Evolutionary conservation across 92 coral and sea anemone species (phyloP), one percentile per base, ranked within the genome.

Genomic region (Siderastrea siderea): DNA sequence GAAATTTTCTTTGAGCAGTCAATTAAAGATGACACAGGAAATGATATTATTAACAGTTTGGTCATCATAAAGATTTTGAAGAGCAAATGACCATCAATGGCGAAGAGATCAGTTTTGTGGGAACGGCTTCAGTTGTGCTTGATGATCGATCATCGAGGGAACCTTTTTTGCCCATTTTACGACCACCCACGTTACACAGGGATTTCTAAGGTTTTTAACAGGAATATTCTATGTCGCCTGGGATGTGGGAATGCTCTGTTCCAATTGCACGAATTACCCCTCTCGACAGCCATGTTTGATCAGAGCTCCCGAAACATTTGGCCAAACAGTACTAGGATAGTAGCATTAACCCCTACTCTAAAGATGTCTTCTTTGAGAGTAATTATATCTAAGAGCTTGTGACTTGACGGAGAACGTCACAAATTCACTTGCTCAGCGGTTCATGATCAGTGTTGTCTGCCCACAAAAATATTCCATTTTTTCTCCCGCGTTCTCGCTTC

Each of bases 121-220:
- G 92, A 16, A 78, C 68, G 7, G 88, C 92, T 6, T 69, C 68
- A 43, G 16, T 48, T 0, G 9, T 13, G 44, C n/a, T 9, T 88
- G 92, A 13, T 54, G 87, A 9, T 50, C 67, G 19, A 5, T 75
- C 14, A 77, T 88, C 55, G 52, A 74, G 44, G 16, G 54, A 49
- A 17, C 53, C 50, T 88, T 88, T 71, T 88, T 88, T 74, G 88
- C 53, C 84, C 88, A 2, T 88, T 88, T 82, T 38, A 38, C 52
- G 81, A 81, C 44, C 92, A 88, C 16, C 88, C 83, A 4, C 8
- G 59, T 3, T 88, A 61, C 17, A 38, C 45, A 77, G 82, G 64
- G 16, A 58, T 7, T 83, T 89, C 67, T 89, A 65, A 64, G 88
- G 88, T 4, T 82, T 75, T 57, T 65, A 26, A 26, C 88, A 5